A percentile compares a stretch with the other conserved stretches of the same genome.
Evolutionary conservation across 2,888 invertebrate genomes (phyloP).

Genomic region (Anodontia alba): DNA sequence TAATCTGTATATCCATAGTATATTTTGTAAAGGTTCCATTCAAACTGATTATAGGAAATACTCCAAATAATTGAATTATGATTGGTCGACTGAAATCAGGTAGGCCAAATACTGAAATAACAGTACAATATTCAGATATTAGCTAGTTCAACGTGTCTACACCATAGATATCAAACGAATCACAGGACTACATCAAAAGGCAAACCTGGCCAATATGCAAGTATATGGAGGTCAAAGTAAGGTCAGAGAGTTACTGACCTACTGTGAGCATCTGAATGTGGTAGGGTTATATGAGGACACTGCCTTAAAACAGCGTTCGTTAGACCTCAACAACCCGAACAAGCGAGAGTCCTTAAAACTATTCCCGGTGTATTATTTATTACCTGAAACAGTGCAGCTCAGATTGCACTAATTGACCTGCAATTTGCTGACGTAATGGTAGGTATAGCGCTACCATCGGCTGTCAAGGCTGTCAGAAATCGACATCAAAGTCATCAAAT

Average conservation of each 20-base stretch:
- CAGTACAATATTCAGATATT: neutral
- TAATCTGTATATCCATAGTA: too few relatives aligned
- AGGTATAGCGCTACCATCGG: neutral
- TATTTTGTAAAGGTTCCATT: too few relatives aligned
- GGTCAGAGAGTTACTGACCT: constrained; percentile 60
- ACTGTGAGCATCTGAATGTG: constrained; percentile 18
- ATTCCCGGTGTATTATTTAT: constrained; percentile 4
- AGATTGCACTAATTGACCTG: neutral
- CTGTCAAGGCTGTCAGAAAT: constrained; percentile 8
- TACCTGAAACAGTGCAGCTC: neutral
- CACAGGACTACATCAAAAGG: neutral
- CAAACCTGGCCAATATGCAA: neutral
- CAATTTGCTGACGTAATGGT: neutral
- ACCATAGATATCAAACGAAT: neutral
- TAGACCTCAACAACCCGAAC: neutral
- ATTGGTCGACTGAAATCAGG: neutral
- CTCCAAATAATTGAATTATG: neutral
- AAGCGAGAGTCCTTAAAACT: neutral
- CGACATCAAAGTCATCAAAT: neutral
- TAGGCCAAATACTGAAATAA: too few relatives aligned
- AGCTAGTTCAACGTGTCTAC: neutral
- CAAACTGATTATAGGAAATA: neutral
- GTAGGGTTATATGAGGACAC: constrained; percentile 50
- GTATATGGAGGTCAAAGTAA: constrained; percentile 43
- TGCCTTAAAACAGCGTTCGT: neutral